Percentiles rank a stretch among this genome's conserved stretches.
These are phyloP conservation scores for Salmo trutta DNA, from an alignment of 2,797 vertebrate species.

Conservation along the genomic window DNA sequence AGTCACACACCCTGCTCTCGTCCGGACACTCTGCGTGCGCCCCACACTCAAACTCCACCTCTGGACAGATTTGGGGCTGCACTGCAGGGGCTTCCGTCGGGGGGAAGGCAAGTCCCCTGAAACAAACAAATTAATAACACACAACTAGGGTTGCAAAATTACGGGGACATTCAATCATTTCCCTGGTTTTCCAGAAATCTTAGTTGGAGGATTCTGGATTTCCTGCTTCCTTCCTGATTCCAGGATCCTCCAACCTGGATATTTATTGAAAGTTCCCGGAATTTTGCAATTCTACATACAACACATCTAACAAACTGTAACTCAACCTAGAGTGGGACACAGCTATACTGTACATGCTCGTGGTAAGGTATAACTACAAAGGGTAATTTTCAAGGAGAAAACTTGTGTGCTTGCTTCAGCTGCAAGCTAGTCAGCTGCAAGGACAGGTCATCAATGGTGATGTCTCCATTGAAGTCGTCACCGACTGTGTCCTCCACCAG, in stretches of 20 bases:
- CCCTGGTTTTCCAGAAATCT: slow-evolving; percentile 69
- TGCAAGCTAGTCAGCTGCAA: slow-evolving; percentile 56
- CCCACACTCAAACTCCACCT: slow-evolving; percentile 80
- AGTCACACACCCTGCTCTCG: slow-evolving; percentile 82
- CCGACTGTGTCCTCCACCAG: slow-evolving; percentile 86
- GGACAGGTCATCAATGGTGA: slow-evolving; percentile 90
- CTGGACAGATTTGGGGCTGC: slow-evolving; percentile 78
- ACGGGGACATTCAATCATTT: slow-evolving; percentile 13
- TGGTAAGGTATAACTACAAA: background rate
- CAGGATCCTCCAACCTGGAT: no score
- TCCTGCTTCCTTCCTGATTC: no score
- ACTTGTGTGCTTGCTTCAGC: slow-evolving; percentile 6
- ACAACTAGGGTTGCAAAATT: no score
- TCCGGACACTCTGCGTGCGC: slow-evolving; percentile 74
- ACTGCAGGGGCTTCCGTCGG: slow-evolving; percentile 68
- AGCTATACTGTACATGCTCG: background rate
- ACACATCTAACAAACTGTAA: background rate
- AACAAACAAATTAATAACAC: slow-evolving; percentile 4
- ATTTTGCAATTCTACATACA: slow-evolving; percentile 69
- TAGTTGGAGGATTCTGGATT: no score
- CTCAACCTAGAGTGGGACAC: background rate
- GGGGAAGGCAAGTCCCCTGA: slow-evolving; percentile 81
- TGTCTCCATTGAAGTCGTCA: slow-evolving; percentile 92
- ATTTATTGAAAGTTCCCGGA: slow-evolving; percentile 49
- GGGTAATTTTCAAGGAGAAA: background rate